Percentiles rank a stretch among this genome's conserved stretches.
Evolutionary conservation across 2,888 invertebrate species (phyloP).

Genomic region (Apeira syringaria): DNA sequence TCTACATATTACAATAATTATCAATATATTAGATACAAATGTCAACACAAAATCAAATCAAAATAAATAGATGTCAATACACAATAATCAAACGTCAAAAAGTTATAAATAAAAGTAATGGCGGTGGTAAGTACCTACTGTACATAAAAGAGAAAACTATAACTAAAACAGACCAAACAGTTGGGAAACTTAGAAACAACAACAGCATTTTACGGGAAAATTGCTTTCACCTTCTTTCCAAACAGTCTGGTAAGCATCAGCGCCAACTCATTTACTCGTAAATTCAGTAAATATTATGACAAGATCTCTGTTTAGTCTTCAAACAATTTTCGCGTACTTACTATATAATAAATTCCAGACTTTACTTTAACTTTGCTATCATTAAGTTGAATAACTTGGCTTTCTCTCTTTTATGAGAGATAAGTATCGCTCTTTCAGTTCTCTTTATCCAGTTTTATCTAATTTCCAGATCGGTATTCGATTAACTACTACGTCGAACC

Average conservation of each 20-base stretch:
- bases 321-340: constrained; percentile 2
- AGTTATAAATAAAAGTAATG: too few relatives aligned
- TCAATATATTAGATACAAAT: too few relatives aligned
- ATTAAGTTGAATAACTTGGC: constrained; percentile 3
- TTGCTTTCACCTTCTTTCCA: constrained; percentile 9
- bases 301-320: constrained; percentile 5
- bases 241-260: constrained; percentile 7
- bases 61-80: too few relatives aligned
- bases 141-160: background rate
- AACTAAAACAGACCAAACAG: background rate
- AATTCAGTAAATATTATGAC: constrained; percentile 7
- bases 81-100: too few relatives aligned
- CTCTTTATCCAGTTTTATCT: constrained; percentile 15
- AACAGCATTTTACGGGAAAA: constrained; percentile 9
- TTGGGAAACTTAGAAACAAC: background rate
- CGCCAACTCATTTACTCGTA: constrained; percentile 6
- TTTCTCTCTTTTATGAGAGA: constrained; percentile 14
- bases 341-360: background rate
- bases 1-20: too few relatives aligned
- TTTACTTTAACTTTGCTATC: constrained; percentile 7
- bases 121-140: too few relatives aligned
- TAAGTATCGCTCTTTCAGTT: constrained; percentile 13
- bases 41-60: too few relatives aligned
- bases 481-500: constrained; percentile 3
- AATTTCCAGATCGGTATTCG: constrained; percentile 12